These are phyloP conservation scores for Ctena decussata DNA, from an alignment of 2,888 invertebrate genomes.

Conservation along the genomic window DNA sequence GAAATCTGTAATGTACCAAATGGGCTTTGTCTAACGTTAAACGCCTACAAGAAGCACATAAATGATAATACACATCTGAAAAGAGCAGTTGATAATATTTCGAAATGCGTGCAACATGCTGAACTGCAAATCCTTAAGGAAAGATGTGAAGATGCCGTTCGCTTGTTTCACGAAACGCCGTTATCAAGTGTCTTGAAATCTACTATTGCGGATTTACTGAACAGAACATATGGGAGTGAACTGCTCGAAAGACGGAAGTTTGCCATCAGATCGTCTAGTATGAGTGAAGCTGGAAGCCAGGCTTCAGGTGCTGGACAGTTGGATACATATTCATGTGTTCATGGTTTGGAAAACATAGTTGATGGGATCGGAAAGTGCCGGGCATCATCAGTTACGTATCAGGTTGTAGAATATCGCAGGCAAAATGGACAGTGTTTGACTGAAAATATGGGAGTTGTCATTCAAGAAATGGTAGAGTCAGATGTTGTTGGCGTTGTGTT, in stretches of 20 bases:
- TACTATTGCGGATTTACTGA: neutral
- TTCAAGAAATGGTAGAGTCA: slow-evolving; percentile 27
- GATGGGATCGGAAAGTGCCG: neutral
- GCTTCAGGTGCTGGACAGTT: neutral
- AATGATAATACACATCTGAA: neutral
- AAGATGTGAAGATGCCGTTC: neutral
- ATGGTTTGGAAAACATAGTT: neutral
- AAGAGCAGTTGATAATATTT: neutral
- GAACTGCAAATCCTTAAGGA: neutral
- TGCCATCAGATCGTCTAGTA: neutral
- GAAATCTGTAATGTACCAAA: neutral
- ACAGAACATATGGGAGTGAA: neutral
- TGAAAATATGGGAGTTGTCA: slow-evolving; percentile 17
- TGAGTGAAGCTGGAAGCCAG: neutral
- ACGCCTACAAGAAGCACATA: neutral
- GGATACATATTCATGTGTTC: neutral
- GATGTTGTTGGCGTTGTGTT: slow-evolving; percentile 24
- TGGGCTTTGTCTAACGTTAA: neutral
- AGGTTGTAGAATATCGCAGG: slow-evolving; percentile 13
- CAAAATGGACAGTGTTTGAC: slow-evolving; percentile 24
- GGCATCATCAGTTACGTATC: neutral
- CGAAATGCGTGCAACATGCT: too few species aligned
- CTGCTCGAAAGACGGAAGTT: too few species aligned
- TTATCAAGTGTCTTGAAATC: neutral
- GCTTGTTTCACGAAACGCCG: neutral